Conservation (phyloP, 1,140 invertebrate genomes). For the Bombus sylvicola region DNA sequence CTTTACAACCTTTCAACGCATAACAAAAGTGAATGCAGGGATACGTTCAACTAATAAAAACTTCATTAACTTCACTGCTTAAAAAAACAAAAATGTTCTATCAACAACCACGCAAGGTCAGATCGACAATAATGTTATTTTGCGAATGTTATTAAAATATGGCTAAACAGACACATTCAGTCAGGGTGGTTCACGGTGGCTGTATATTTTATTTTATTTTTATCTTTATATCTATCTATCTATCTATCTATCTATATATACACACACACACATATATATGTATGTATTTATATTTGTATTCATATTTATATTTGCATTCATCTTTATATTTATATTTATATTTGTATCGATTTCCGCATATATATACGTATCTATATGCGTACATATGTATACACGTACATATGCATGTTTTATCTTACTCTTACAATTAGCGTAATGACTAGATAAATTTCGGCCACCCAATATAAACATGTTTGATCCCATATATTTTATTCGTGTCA, state of each 20-base stretch:
- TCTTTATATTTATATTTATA: slow-evolving; percentile 40
- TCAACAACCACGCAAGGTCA: slow-evolving; percentile 59
- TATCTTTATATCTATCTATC: slow-evolving; percentile 46
- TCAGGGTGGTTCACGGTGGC: slow-evolving; percentile 72
- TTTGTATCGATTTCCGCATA: slow-evolving; percentile 28
- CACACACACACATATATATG: neutral
- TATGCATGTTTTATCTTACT: slow-evolving; percentile 57
- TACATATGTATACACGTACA: neutral
- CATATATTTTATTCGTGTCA: slow-evolving; percentile 76
- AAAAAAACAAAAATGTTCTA: slow-evolving; percentile 7
- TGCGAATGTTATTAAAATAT: slow-evolving; percentile 70
- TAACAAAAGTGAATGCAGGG: neutral
- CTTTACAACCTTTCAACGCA: neutral
- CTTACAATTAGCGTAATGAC: slow-evolving; percentile 78
- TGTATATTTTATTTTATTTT: slow-evolving; percentile 71
- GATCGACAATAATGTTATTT: slow-evolving; percentile 46
- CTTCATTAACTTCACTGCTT: slow-evolving; percentile 9
- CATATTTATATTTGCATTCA: slow-evolving; percentile 28
- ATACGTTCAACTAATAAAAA: neutral
- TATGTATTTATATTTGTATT: slow-evolving; percentile 40
- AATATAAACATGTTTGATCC: slow-evolving; percentile 79
- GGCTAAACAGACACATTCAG: slow-evolving; percentile 71
- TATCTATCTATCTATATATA: slow-evolving; percentile 45
- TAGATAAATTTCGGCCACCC: slow-evolving; percentile 79
- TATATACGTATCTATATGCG: slow-evolving; percentile 15